Conservation (phyloP, 2,888 invertebrate species). For the Lypha dubia region DNA sequence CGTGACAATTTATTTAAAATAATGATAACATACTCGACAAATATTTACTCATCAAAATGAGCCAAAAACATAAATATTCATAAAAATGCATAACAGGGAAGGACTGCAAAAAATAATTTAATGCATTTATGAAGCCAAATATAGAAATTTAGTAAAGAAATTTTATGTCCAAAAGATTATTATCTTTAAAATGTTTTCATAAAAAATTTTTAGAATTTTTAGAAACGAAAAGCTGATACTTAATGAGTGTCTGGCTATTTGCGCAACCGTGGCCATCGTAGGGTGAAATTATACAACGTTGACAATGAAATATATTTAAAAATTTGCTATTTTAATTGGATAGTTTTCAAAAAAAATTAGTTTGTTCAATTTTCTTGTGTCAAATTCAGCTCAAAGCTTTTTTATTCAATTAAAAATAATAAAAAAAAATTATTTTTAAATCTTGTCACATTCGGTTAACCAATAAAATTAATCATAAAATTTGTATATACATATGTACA, state of each 20-base stretch:
- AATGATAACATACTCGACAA: neutral
- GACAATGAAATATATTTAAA: neutral
- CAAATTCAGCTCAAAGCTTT: neutral
- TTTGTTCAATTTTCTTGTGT: neutral
- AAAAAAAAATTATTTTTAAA: constrained; percentile 12
- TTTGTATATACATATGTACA: neutral
- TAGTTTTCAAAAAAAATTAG: no score
- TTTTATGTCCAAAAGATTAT: neutral
- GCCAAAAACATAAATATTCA: constrained; percentile 29
- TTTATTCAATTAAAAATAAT: neutral
- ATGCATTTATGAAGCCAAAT: no score
- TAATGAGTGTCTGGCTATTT: no score
- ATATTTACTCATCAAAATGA: constrained; percentile 44
- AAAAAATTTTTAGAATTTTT: no score
- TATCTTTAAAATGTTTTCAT: no score
- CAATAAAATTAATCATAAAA: constrained; percentile 7
- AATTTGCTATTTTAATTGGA: neutral
- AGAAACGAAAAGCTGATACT: no score
- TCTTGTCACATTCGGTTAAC: constrained; percentile 17
- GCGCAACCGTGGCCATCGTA: no score
- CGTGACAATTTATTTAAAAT: constrained; percentile 58
- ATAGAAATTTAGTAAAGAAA: no score
- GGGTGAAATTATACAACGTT: neutral
- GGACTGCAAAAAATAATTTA: no score
- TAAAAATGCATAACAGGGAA: no score